Conservation (phyloP, 2,888 invertebrate genomes). For the Octonoba sinensis region DNA sequence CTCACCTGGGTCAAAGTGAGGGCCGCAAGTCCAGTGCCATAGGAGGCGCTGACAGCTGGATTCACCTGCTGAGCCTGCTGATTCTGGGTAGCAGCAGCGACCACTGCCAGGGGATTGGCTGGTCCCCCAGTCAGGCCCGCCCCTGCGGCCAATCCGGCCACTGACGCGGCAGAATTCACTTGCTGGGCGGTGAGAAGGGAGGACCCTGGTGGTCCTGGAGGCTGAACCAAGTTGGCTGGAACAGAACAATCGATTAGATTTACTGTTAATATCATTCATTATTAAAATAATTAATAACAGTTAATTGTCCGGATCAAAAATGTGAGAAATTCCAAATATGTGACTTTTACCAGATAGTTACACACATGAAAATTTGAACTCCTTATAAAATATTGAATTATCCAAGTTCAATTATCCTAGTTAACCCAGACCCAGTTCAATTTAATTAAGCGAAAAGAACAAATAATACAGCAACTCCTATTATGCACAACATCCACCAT, state of each 20-base stretch:
- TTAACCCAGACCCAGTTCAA: too few relatives aligned
- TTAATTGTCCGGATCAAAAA: too few relatives aligned
- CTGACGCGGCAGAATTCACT: constrained; percentile 36
- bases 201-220: constrained; percentile 29
- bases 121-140: constrained; percentile 29
- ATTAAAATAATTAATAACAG: neutral
- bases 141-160: constrained; percentile 27
- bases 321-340: too few relatives aligned
- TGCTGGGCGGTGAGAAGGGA: constrained; percentile 40
- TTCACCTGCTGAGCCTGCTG: constrained; percentile 54
- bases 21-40: constrained; percentile 60
- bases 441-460: too few relatives aligned
- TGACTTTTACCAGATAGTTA: too few relatives aligned
- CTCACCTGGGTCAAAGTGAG: constrained; percentile 59
- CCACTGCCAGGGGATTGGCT: constrained; percentile 45
- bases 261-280: neutral
- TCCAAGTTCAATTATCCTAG: too few relatives aligned
- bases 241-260: neutral
- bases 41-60: constrained; percentile 55
- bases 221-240: constrained; percentile 45
- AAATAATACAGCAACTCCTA: too few relatives aligned
- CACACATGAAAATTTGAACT: too few relatives aligned
- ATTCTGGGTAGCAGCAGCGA: constrained; percentile 59
- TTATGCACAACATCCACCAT: too few relatives aligned
- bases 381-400: too few relatives aligned